Evolutionary conservation across 2,888 invertebrate genomes (phyloP), one percentile per base, ranked within the genome.

Genomic region (Liodrosophila aerea): DNA sequence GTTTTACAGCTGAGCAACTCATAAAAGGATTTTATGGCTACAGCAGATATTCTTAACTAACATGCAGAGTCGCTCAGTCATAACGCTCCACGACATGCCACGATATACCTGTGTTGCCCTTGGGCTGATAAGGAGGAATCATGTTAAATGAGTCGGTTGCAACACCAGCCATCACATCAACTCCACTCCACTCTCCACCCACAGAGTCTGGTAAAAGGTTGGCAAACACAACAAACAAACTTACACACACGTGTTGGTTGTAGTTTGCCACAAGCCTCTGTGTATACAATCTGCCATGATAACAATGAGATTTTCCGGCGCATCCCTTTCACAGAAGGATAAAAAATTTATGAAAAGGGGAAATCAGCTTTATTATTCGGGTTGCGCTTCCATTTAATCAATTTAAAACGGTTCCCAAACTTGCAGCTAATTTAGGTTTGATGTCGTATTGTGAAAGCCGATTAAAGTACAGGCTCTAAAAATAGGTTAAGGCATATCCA

Each of bases 61-160:
- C 13, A 18, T 13, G 18, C 13, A 44, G 40, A 33, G 22, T 7
- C 40, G 11, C 39, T 15, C 11, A 7, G 34, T 11, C 57, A 41
- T 49, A 39, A 46, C 47, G 40, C n/a, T n/a, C n/a, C n/a, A n/a
- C n/a, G n/a, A n/a, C n/a, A n/a, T n/a, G n/a, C n/a, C n/a, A n/a
- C n/a, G n/a, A n/a, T n/a, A n/a, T 46, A 31, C 29, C 34, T 44
- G 8, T 33, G 43, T 33, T 70, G 40, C 22, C 37, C 53, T 27
- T 45, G 34, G 13, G 34, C 41, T 71, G 72, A 70, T 67, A 59
- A 59, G 44, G 31, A 59, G 44, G 36, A 52, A 51, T 51, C 36
- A 43, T 50, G 53, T 57, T 52, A 70, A 65, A 52, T 34, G 60
- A 54, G 49, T 41, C 49, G 37, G 30, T 13, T n/a, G 30, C 40